Percentiles rank a stretch among this genome's conserved stretches.
These are phyloP conservation scores for Acinonyx jubatus DNA, from an alignment of 2,113 vertebrate genomes.

Conservation along the genomic window DNA sequence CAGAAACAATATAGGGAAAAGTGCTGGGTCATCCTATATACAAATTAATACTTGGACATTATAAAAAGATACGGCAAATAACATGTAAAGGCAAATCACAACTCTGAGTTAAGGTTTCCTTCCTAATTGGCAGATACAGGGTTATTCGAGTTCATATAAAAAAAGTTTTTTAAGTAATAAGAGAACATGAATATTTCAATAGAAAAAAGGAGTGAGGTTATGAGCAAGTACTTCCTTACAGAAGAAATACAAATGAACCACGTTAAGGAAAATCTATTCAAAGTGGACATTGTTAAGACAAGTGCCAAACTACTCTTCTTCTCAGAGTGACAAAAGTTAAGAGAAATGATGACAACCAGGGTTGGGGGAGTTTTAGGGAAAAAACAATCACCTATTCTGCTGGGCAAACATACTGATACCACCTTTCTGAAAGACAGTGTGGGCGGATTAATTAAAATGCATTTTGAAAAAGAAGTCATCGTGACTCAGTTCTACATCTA, in stretches of 20 bases:
- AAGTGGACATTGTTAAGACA: slow-evolving; percentile 27
- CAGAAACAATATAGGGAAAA: not conserved
- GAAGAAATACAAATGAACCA: slow-evolving; percentile 19
- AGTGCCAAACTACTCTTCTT: not conserved
- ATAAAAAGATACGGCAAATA: not conserved
- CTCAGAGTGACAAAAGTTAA: not conserved
- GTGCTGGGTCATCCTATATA: not conserved
- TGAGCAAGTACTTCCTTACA: not conserved
- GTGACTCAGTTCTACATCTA: not conserved
- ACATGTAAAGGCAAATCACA: not conserved
- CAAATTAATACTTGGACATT: not conserved
- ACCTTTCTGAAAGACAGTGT: not conserved
- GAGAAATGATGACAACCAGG: not conserved
- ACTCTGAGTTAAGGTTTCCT: not conserved
- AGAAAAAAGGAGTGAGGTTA: not conserved
- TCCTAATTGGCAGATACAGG: not conserved
- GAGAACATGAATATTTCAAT: slow-evolving; percentile 1
- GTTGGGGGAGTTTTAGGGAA: not conserved
- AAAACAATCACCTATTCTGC: not conserved
- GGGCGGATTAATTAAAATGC: not conserved
- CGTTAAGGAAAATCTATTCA: slow-evolving; percentile 24
- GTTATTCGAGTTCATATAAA: not conserved
- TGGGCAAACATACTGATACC: not conserved
- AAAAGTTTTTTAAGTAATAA: slow-evolving; percentile 4
- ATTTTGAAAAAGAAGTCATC: not conserved